Percentiles rank a stretch among this genome's conserved stretches.
These are phyloP conservation scores for Phaenicophaeus curvirostris DNA, from an alignment of 2,797 vertebrate genomes.

Conservation along the genomic window DNA sequence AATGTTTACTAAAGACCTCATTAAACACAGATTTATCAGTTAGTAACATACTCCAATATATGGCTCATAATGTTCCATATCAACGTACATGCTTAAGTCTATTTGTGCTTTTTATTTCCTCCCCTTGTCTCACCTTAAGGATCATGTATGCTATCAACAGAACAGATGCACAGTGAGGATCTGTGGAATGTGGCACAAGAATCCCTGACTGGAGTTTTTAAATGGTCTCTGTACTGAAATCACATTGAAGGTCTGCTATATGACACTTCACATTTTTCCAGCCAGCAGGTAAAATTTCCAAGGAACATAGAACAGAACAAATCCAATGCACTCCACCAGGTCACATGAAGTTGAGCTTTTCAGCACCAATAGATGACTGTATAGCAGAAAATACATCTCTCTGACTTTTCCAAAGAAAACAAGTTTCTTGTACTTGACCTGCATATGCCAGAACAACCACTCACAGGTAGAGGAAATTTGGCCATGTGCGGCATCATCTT, in stretches of 20 bases:
- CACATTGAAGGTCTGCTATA: neutral
- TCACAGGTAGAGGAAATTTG: neutral
- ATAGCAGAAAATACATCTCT: neutral
- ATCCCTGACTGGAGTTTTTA: neutral
- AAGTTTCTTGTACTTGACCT: neutral
- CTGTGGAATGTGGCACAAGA: neutral
- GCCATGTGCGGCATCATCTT: neutral
- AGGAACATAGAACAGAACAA: neutral
- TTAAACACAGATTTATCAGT: conserved; percentile 9
- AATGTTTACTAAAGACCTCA: conserved; percentile 6
- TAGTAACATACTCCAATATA: neutral
- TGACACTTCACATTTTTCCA: neutral
- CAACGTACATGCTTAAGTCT: neutral
- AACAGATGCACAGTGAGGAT: neutral
- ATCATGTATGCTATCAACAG: neutral
- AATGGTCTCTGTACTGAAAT: neutral
- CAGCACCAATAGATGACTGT: neutral
- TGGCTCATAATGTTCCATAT: neutral
- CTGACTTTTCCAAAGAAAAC: neutral
- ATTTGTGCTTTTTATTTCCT: neutral
- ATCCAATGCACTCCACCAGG: neutral
- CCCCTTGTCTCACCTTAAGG: neutral
- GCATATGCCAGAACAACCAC: neutral
- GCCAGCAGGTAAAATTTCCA: neutral
- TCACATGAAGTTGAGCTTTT: neutral